Evolutionary conservation across 2,113 vertebrate genomes (phyloP), one percentile per base, ranked within the genome.

Genomic region (Ammospiza nelsoni): DNA sequence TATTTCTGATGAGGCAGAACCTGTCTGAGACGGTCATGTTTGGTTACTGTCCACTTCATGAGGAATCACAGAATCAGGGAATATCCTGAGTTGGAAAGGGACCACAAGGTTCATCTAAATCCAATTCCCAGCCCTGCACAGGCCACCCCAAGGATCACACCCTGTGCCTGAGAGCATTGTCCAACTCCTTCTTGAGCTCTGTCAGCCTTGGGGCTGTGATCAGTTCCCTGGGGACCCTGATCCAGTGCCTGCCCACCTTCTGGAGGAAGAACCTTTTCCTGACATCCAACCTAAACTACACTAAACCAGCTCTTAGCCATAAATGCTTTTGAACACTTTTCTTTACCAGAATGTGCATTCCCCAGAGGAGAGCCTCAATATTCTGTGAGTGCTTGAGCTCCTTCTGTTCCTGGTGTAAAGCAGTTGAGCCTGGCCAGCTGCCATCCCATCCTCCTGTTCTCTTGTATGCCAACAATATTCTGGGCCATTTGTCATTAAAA

Each of bases 381-480:
- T 78, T 81, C 37, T 17, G 8, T 35, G n/a, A 23, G 10, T 15
- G 22, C 5, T 54, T 39, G 16, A 22, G 22, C 49, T 84, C 52
- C 63, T 83, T 35, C 75, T 84, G 52, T 13, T 75, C 35, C 48
- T 12, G 4, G 62, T 6, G 9, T 21, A 57, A 46, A 3, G 21
- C 66, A 68, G 74, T 33, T 72, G 48, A 93, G 23, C 23, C 67
- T 9, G 2, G 31, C 52, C 48, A 85, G 67, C n/a, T 88, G 67
- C 67, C 29, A 41, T 10, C 33, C 9, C 21, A 54, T 35, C 29
- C 27, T 88, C 46, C 54, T 0, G 0, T 16, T 29, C 33, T 78
- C 49, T 39, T 2, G 15, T 44, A 2, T 6, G 4, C 13, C 72
- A 91, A 28, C 8, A 62, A 24, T 8, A n/a, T 51, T 25, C 39